A percentile compares a stretch with the other conserved stretches of the same genome.
phyloP scores from a whole-genome alignment of 1,140 invertebrate species.

The Drosophila ercepeae region DNA sequence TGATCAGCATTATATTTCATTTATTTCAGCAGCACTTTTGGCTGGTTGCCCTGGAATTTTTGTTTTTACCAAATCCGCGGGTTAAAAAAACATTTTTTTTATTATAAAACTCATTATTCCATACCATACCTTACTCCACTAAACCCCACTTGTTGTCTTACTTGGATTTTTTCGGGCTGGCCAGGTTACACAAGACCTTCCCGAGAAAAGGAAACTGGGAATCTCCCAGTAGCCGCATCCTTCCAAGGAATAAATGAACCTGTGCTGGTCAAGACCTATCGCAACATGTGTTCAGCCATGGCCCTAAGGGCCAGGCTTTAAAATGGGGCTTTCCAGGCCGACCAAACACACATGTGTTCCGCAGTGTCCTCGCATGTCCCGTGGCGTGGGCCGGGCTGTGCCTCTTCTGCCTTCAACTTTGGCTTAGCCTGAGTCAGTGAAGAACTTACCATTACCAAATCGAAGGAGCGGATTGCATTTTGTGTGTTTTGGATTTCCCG shows the following conservation, averaged over 20 bases:
- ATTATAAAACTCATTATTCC: not conserved
- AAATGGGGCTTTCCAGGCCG: conserved; percentile 56
- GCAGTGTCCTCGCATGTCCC: conserved; percentile 5
- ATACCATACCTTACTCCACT: not conserved
- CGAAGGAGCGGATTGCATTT: conserved; percentile 24
- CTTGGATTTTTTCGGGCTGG: conserved; percentile 9
- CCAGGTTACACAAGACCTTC: conserved; percentile 12
- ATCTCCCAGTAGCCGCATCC: conserved; percentile 18
- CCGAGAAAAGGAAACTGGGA: conserved; percentile 9
- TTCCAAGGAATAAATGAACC: conserved; percentile 41
- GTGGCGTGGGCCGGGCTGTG: conserved; percentile 11
- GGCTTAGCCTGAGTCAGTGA: conserved; percentile 29
- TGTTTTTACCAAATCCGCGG: conserved; percentile 23
- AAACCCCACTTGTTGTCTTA: conserved; percentile 24
- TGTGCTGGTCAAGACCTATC: conserved; percentile 19
- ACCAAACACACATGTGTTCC: conserved; percentile 57
- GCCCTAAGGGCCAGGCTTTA: conserved; percentile 55
- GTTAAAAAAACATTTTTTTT: too few relatives aligned
- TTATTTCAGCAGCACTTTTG: conserved; percentile 20
- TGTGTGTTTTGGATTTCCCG: conserved; percentile 81
- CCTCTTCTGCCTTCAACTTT: conserved; percentile 45
- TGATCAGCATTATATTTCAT: conserved; percentile 36
- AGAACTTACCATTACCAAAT: conserved; percentile 17
- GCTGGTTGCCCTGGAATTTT: conserved; percentile 19
- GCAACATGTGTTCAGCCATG: conserved; percentile 63